phyloP scores from a whole-genome alignment of 2,888 invertebrate genomes.

The Lycophotia porphyrea region DNA sequence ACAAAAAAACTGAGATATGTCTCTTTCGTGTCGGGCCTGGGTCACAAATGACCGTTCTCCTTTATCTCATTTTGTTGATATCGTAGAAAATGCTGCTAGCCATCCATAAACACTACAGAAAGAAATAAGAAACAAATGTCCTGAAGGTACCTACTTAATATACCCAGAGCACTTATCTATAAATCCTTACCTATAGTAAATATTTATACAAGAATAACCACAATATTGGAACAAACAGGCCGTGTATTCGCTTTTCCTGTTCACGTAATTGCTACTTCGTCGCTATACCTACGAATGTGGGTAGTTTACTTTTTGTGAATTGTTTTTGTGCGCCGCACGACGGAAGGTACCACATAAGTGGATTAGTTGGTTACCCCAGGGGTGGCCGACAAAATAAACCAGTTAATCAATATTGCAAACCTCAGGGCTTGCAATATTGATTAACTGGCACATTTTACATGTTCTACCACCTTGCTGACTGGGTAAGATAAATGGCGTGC shows the following conservation, averaged over 20 bases:
- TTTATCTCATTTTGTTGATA: neutral
- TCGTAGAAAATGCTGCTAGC: neutral
- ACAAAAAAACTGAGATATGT: no score
- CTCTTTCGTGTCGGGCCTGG: no score
- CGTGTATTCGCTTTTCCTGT: slow-evolving; percentile 51
- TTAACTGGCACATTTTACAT: neutral
- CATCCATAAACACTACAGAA: neutral
- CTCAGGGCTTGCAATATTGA: slow-evolving; percentile 21
- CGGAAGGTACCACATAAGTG: slow-evolving; percentile 16
- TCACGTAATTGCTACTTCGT: slow-evolving; percentile 50
- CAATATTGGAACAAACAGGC: slow-evolving; percentile 49
- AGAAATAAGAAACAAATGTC: neutral
- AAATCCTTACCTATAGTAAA: slow-evolving; percentile 6
- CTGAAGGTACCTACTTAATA: neutral
- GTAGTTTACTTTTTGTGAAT: slow-evolving; percentile 39
- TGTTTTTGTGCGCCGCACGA: slow-evolving; percentile 39
- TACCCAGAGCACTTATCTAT: slow-evolving; percentile 12
- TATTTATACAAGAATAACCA: slow-evolving; percentile 46
- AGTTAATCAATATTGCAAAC: slow-evolving; percentile 3
- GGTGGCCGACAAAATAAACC: slow-evolving; percentile 2
- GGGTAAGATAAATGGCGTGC: neutral
- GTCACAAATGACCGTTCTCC: no score
- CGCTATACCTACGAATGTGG: slow-evolving; percentile 19
- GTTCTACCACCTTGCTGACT: neutral
- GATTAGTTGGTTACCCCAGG: slow-evolving; percentile 21